phyloP scores from a whole-genome alignment of 2,888 invertebrate species.

The Phyllotreta cruciferae region DNA sequence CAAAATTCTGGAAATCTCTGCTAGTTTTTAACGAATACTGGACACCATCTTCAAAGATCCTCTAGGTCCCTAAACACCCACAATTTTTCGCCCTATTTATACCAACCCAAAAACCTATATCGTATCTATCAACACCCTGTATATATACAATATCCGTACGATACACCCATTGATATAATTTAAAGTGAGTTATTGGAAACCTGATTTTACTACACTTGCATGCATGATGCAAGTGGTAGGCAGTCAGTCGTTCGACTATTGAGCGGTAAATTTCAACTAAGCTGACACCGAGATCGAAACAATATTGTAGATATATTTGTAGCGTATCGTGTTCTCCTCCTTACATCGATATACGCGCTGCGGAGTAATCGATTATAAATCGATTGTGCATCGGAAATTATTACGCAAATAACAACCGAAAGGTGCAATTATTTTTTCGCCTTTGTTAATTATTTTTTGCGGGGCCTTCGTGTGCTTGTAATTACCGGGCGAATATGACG shows the following conservation, averaged over 20 bases:
- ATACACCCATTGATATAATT: conserved; percentile 43
- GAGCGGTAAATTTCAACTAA: conserved; percentile 30
- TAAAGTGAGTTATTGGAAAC: conserved; percentile 44
- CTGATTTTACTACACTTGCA: conserved; percentile 31
- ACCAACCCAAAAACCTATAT: too few relatives aligned
- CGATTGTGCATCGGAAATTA: too few relatives aligned
- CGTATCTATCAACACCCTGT: too few relatives aligned
- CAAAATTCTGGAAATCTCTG: too few relatives aligned
- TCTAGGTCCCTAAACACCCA: too few relatives aligned
- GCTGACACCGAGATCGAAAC: conserved; percentile 26
- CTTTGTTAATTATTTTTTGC: conserved; percentile 17
- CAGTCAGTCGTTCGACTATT: conserved; percentile 20
- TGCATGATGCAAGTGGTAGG: conserved; percentile 24
- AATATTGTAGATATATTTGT: conserved; percentile 28
- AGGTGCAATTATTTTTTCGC: not conserved
- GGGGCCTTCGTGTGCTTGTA: conserved; percentile 22
- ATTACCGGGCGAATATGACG: conserved; percentile 24
- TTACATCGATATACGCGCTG: too few relatives aligned
- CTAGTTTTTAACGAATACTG: too few relatives aligned
- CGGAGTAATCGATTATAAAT: too few relatives aligned
- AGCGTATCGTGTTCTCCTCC: conserved; percentile 20
- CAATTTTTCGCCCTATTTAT: too few relatives aligned
- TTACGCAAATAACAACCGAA: too few relatives aligned
- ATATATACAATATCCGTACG: conserved; percentile 1
- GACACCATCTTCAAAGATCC: too few relatives aligned